Conservation (phyloP, 2,113 vertebrate species). For the Psilopogon haemacephalus region DNA sequence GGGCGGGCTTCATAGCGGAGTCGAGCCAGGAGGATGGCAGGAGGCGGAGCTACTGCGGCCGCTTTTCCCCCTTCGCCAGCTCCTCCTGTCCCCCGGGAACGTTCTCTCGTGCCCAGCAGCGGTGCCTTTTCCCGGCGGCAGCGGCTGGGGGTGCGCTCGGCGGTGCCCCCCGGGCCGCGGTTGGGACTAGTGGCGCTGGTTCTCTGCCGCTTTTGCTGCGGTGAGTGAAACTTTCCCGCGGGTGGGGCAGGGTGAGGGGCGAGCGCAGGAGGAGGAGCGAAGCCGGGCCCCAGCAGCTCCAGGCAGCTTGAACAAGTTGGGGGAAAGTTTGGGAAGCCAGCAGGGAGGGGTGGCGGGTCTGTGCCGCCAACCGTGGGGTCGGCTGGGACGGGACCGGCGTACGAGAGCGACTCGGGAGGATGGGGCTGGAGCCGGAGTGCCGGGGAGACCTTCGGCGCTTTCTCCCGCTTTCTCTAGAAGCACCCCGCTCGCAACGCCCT, state of each 20-base stretch:
- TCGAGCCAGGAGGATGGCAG: conserved; percentile 40
- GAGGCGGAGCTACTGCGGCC: neutral
- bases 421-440: neutral
- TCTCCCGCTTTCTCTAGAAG: neutral
- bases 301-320: conserved; percentile 5
- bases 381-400: neutral
- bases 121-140: neutral
- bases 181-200: conserved; percentile 33
- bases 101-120: neutral
- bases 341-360: neutral
- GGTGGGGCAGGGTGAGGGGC: neutral
- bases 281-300: neutral
- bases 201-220: conserved; percentile 54
- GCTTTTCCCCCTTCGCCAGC: neutral
- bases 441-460: neutral
- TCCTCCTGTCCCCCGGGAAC: neutral
- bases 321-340: conserved; percentile 7
- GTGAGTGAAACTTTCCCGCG: conserved; percentile 53
- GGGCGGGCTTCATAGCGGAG: no score
- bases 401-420: neutral
- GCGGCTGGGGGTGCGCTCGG: neutral
- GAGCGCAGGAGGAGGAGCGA: neutral
- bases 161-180: neutral
- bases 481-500: neutral
- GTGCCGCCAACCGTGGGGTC: neutral